Evolutionary conservation across 2,888 invertebrate species (phyloP), one percentile per base, ranked within the genome.

Genomic region (Mesochorus sp.): DNA sequence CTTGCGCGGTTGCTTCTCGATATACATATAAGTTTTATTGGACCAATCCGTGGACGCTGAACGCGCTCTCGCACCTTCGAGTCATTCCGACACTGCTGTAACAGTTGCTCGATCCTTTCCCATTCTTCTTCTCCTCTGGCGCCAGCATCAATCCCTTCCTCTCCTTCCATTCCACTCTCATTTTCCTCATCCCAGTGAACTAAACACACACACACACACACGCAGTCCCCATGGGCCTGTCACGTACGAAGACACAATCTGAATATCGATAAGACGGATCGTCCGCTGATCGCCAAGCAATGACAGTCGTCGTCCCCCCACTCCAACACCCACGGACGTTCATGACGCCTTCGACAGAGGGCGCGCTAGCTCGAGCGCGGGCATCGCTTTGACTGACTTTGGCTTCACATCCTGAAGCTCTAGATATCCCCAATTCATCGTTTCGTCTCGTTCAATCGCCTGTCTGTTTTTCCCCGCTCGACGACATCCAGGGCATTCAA

Each of bases 251-350:
- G 77, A 80, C 81, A 82, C 84, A 87, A 87, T 87, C 85, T 85
- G 85, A 84, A 85, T 87, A 83, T 83, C 83, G 88, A 88, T 88
- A 89, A 89, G 87, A 89, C 83, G 86, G 82, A 88, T 87, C 85
- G 84, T 80, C 80, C 77, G 75, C 82, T 88, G 88, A 89, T 89
- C 86, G 84, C 82, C 80, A 86, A 87, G 83, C 88, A 88, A 89
- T 86, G 88, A 87, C 86, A 34, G 67, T 34, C 73, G 10, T 57
- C 73, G 76, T 75, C 81, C 76, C 76, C 72, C 76, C 68, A 66
- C 75, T 67, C 31, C 67, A 28, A 39, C 71, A 44, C 53, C 61
- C 42, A 37, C 75, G 53, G 66, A 44, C 81, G 81, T 82, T 80
- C 80, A 80, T 80, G 80, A 70, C 57, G 68, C 66, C 71, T 76